A percentile compares a stretch with the other conserved stretches of the same genome.
phyloP scores from a whole-genome alignment of 2,888 invertebrate species.

The Herminia tarsipennalis region DNA sequence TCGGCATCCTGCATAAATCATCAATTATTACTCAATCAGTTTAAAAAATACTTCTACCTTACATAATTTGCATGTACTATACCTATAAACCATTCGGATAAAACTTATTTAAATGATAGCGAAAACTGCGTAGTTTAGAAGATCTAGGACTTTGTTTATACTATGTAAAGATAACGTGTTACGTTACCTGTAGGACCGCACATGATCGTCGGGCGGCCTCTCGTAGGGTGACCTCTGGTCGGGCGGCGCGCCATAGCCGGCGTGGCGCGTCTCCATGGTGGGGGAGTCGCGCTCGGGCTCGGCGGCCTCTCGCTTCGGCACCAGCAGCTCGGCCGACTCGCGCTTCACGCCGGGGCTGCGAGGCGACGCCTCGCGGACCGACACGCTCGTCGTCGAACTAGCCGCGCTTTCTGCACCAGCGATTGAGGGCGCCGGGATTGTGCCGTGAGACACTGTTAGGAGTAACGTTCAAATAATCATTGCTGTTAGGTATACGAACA shows the following conservation, averaged over 20 bases:
- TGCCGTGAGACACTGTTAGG: conserved; percentile 30
- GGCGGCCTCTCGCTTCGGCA: conserved; percentile 89
- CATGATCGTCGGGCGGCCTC: conserved; percentile 87
- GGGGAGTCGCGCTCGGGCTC: conserved; percentile 89
- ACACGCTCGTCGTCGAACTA: conserved; percentile 44
- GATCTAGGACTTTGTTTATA: too few species aligned
- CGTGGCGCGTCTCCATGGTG: conserved; percentile 90
- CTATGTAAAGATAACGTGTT: too few species aligned
- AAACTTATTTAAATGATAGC: too few species aligned
- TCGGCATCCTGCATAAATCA: too few species aligned
- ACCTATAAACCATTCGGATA: too few species aligned
- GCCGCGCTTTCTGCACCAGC: conserved; percentile 40
- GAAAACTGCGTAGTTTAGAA: too few species aligned
- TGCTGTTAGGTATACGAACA: too few species aligned
- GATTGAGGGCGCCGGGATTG: conserved; percentile 51
- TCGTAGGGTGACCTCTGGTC: conserved; percentile 89
- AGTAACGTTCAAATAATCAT: too few species aligned
- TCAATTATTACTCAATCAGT: too few species aligned
- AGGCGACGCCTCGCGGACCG: conserved; percentile 66
- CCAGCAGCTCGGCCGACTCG: conserved; percentile 84
- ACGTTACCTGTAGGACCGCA: conserved; percentile 83
- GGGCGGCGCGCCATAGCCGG: conserved; percentile 88
- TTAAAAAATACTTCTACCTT: too few species aligned
- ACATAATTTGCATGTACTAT: too few species aligned
- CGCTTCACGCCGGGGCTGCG: conserved; percentile 78